These are phyloP conservation scores for Neotoma lepida DNA, from an alignment of 2,113 vertebrate genomes.

Conservation along the genomic window DNA sequence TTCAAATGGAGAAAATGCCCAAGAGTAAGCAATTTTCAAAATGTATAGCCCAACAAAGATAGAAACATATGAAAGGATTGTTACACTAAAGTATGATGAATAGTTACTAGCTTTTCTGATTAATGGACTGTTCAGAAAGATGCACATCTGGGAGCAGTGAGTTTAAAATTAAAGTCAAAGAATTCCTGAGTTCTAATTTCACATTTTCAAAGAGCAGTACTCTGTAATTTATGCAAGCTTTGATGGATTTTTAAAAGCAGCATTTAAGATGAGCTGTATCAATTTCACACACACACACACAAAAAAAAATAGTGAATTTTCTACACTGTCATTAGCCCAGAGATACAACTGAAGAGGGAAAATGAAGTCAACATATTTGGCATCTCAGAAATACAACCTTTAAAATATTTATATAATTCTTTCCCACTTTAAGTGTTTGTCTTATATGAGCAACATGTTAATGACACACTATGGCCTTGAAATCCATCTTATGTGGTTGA, in stretches of 20 bases:
- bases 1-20: constrained; percentile 68
- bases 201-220: constrained; percentile 59
- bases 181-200: constrained; percentile 77
- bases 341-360: constrained; percentile 46
- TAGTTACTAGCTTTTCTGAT: constrained; percentile 68
- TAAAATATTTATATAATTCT: neutral
- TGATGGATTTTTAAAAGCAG: constrained; percentile 60
- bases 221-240: constrained; percentile 72
- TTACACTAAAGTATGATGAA: constrained; percentile 71
- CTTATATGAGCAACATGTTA: neutral
- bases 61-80: constrained; percentile 73
- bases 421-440: neutral
- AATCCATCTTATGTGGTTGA: neutral
- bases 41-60: constrained; percentile 75
- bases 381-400: neutral
- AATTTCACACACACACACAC: constrained; percentile 34
- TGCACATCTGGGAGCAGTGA: constrained; percentile 72
- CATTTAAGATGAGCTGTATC: constrained; percentile 66
- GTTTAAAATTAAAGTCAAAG: constrained; percentile 76
- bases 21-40: constrained; percentile 77
- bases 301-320: constrained; percentile 63
- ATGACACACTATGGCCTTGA: neutral
- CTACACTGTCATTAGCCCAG: constrained; percentile 51
- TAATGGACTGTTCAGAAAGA: constrained; percentile 74
- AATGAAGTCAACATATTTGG: constrained; percentile 32